A percentile compares a stretch with the other conserved stretches of the same genome.
These are phyloP conservation scores for Megaceryle torquata DNA, from an alignment of 2,113 vertebrate genomes.

Conservation along the genomic window DNA sequence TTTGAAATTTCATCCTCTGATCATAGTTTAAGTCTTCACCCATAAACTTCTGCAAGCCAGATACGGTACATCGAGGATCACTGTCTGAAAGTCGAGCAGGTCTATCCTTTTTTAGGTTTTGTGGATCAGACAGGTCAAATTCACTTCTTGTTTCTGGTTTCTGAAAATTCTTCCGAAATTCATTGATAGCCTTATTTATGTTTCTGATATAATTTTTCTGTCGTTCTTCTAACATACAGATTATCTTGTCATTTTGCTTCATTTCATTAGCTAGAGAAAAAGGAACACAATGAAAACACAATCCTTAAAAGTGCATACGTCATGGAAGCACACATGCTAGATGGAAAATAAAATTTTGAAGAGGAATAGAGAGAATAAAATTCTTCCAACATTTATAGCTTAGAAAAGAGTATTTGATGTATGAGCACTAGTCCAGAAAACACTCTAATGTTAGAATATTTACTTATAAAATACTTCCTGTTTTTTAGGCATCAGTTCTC, in stretches of 20 bases:
- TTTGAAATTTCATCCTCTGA: slow-evolving; percentile 77
- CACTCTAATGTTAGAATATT: background rate
- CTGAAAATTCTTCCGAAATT: slow-evolving; percentile 79
- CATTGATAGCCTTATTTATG: slow-evolving; percentile 58
- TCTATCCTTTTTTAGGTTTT: slow-evolving; percentile 70
- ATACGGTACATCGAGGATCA: slow-evolving; percentile 67
- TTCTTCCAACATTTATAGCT: background rate
- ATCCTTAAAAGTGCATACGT: background rate
- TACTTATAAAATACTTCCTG: background rate
- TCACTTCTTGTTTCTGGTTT: slow-evolving; percentile 73
- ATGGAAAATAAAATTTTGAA: background rate
- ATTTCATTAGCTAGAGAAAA: slow-evolving; percentile 72
- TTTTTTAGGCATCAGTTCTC: background rate
- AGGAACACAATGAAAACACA: background rate
- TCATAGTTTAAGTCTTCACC: slow-evolving; percentile 81
- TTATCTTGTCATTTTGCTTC: slow-evolving; percentile 71
- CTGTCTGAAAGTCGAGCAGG: slow-evolving; percentile 60
- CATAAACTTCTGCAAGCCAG: slow-evolving; percentile 81
- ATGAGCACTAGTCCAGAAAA: background rate
- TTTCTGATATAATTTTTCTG: slow-evolving; percentile 66
- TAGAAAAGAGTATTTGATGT: background rate
- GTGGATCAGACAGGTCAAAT: slow-evolving; percentile 81
- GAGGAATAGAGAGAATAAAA: background rate
- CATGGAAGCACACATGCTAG: background rate
- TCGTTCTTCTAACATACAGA: slow-evolving; percentile 69